Evolutionary conservation across 2,797 vertebrate genomes (phyloP).

Genomic region (Monodelphis domestica): DNA sequence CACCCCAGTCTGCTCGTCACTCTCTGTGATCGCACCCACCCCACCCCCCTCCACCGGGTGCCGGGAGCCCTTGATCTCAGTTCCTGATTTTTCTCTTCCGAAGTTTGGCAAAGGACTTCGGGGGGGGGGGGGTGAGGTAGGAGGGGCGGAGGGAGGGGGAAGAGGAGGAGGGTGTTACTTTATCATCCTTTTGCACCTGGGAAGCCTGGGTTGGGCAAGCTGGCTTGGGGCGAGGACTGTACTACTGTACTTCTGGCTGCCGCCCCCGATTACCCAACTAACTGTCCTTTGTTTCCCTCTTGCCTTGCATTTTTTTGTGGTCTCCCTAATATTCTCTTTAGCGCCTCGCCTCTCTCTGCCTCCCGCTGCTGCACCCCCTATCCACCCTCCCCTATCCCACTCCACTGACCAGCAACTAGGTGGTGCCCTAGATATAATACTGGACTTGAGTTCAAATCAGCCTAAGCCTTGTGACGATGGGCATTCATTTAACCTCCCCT

Average conservation of each 20-base stretch:
- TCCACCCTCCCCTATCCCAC: not conserved
- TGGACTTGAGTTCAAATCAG: not conserved
- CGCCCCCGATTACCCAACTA: not conserved
- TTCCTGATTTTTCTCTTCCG: not conserved
- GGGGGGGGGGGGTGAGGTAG: not conserved
- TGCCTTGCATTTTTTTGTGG: not conserved
- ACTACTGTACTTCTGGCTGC: not conserved
- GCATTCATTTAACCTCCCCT: not conserved
- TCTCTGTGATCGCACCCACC: not conserved
- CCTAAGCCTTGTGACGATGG: not conserved
- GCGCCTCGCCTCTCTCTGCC: not conserved
- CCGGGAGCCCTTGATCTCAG: not conserved
- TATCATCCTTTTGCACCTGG: not conserved
- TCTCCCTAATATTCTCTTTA: not conserved
- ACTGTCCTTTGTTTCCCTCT: not conserved
- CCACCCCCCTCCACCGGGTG: not conserved
- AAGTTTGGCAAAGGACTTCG: not conserved
- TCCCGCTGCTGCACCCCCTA: not conserved
- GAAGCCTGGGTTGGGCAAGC: not conserved
- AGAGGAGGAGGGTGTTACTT: not conserved
- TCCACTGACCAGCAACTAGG: not conserved
- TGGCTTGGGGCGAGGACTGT: not conserved
- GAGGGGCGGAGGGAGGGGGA: not conserved
- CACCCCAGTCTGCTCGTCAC: not conserved
- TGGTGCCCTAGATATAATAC: not conserved